Conservation (phyloP, 2,113 vertebrate genomes). For the Lasiurus cinereus region DNA sequence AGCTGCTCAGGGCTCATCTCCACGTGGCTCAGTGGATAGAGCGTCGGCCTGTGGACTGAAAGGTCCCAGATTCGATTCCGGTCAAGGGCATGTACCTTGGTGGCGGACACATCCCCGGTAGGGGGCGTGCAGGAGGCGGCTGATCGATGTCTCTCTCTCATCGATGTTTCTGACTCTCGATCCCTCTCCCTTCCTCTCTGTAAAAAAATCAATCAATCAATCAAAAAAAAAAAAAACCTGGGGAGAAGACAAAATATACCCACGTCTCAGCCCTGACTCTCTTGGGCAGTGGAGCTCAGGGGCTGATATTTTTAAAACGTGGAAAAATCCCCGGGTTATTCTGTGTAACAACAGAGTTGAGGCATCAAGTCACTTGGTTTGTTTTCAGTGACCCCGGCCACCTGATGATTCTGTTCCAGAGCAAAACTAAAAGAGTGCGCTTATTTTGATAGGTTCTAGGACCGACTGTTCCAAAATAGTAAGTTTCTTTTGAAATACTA, state of each 20-base stretch:
- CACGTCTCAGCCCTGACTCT: neutral
- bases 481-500: conserved; percentile 6
- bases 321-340: neutral
- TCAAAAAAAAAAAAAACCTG: no score
- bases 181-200: no score
- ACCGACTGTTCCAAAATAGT: neutral
- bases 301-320: neutral
- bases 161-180: no score
- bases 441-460: neutral
- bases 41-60: no score
- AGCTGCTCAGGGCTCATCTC: neutral
- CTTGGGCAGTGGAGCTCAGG: neutral
- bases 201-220: no score
- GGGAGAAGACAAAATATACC: neutral
- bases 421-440: neutral
- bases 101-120: no score
- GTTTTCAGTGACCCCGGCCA: neutral
- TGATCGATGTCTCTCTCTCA: no score
- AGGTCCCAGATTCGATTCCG: no score
- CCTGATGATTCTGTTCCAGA: conserved; percentile 28
- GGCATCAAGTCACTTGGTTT: neutral
- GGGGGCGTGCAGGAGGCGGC: no score
- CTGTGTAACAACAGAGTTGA: neutral
- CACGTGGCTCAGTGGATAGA: neutral
- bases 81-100: no score